phyloP scores from a whole-genome alignment of 2,888 invertebrate species.

The Noctua comes region DNA sequence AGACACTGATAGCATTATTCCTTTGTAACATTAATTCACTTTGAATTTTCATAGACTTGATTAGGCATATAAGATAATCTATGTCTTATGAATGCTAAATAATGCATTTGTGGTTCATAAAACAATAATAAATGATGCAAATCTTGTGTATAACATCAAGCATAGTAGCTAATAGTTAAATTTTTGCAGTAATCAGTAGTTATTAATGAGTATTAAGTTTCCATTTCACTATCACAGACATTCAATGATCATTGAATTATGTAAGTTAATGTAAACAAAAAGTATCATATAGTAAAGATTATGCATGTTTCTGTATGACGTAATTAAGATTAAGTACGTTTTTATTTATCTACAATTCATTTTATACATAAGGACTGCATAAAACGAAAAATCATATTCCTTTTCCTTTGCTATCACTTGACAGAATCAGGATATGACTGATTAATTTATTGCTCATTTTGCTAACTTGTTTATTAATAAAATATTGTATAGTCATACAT shows the following conservation, averaged over 20 bases:
- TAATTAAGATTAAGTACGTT: conserved; percentile 26
- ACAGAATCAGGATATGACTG: conserved; percentile 3
- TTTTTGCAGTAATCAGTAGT: conserved; percentile 18
- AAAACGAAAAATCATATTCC: background rate
- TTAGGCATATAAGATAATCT: background rate
- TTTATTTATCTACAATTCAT: conserved; percentile 2
- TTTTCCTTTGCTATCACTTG: background rate
- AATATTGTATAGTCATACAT: conserved; percentile 17
- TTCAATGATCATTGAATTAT: conserved; percentile 32
- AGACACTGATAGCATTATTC: background rate
- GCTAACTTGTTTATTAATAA: background rate
- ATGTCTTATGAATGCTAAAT: conserved; percentile 5
- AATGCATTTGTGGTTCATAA: background rate
- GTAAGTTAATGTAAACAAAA: conserved; percentile 42
- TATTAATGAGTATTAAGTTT: conserved; percentile 19
- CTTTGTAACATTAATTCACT: background rate
- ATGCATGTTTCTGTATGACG: conserved; percentile 6
- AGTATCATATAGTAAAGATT: conserved; percentile 4
- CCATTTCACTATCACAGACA: conserved; percentile 33
- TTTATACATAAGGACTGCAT: background rate
- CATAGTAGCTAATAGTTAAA: background rate
- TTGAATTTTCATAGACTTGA: background rate
- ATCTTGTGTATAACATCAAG: background rate
- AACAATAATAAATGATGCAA: background rate
- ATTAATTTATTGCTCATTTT: background rate